These are phyloP conservation scores for Diplazon laetatorius DNA, from an alignment of 2,888 invertebrate genomes.

Conservation along the genomic window DNA sequence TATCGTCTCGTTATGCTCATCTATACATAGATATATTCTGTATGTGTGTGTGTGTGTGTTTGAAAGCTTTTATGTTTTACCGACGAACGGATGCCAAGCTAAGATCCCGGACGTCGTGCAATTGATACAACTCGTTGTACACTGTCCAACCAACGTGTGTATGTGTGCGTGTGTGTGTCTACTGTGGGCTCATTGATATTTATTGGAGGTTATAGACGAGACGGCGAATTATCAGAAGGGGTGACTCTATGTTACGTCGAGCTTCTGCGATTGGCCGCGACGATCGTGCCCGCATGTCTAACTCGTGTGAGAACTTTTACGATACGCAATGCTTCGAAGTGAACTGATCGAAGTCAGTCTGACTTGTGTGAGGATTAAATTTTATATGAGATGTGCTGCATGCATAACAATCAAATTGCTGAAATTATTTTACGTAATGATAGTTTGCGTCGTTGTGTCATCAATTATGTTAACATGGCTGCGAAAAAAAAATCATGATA, in stretches of 20 bases:
- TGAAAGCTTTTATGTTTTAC: constrained; percentile 56
- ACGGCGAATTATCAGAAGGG: constrained; percentile 59
- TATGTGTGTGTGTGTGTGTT: constrained; percentile 38
- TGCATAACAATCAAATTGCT: too few relatives aligned
- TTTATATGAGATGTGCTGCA: not conserved
- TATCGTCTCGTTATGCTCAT: constrained; percentile 4
- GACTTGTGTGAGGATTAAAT: too few relatives aligned
- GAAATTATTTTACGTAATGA: too few relatives aligned
- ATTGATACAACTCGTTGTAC: constrained; percentile 55
- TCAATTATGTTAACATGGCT: too few relatives aligned
- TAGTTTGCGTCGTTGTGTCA: too few relatives aligned
- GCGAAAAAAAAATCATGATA: too few relatives aligned
- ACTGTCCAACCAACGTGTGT: not conserved
- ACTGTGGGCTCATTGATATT: constrained; percentile 57
- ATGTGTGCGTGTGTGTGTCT: too few relatives aligned
- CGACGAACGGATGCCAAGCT: constrained; percentile 62
- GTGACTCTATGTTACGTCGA: constrained; percentile 25
- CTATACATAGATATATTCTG: constrained; percentile 44
- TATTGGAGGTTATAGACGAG: constrained; percentile 61
- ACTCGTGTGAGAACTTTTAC: constrained; percentile 3
- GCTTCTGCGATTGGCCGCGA: constrained; percentile 3
- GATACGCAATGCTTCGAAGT: not conserved
- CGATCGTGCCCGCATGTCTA: constrained; percentile 29
- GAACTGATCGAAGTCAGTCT: not conserved
- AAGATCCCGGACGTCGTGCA: constrained; percentile 65